These are phyloP conservation scores for Bufo gargarizans DNA, from an alignment of 2,113 vertebrate genomes.

Conservation along the genomic window DNA sequence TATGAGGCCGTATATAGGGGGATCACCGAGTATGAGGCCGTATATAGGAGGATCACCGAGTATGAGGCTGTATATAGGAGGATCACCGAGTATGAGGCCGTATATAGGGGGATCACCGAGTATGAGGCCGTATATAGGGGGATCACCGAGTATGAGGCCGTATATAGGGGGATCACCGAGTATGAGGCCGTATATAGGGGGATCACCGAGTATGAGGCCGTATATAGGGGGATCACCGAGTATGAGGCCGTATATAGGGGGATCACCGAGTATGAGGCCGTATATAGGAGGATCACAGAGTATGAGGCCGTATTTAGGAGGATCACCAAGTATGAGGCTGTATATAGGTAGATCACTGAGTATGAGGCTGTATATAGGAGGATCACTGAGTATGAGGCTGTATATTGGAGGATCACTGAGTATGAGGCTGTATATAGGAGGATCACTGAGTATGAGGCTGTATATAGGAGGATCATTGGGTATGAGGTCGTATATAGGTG, in stretches of 20 bases:
- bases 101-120: not conserved
- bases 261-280: not conserved
- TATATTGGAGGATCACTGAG: too few relatives aligned
- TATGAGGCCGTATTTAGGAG: not conserved
- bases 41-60: not conserved
- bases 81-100: constrained; percentile 50
- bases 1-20: not conserved
- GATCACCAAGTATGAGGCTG: not conserved
- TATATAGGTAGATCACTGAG: too few relatives aligned
- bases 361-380: too few relatives aligned
- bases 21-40: not conserved
- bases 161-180: not conserved
- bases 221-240: not conserved
- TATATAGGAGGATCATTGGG: not conserved
- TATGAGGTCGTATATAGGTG: not conserved
- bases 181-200: not conserved
- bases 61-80: too few relatives aligned
- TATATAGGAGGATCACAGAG: not conserved
- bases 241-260: not conserved
- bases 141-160: not conserved
- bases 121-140: not conserved
- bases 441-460: not conserved
- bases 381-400: not conserved
- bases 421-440: not conserved
- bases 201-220: not conserved